A percentile compares a stretch with the other conserved stretches of the same genome.
phyloP scores from a whole-genome alignment of 2,888 invertebrate species.

The Euplagia quadripunctaria region DNA sequence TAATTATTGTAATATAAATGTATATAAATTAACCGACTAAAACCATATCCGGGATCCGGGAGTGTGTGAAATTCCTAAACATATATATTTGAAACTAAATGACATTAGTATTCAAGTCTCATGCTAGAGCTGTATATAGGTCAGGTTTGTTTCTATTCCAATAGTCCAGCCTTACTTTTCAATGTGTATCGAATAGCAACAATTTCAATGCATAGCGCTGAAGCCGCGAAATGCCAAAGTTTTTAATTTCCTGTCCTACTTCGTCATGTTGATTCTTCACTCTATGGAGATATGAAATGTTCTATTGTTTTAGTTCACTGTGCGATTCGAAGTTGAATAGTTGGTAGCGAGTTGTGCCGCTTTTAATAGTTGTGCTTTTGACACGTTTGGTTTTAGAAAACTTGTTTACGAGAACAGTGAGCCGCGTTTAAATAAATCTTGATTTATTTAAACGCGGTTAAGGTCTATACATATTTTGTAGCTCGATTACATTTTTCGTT shows the following conservation, averaged over 20 bases:
- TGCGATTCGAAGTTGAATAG: background rate
- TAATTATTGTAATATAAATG: no score
- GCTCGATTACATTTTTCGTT: no score
- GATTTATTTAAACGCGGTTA: no score
- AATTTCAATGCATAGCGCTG: conserved; percentile 8
- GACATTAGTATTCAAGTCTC: background rate
- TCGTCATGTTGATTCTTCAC: background rate
- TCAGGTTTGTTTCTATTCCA: background rate
- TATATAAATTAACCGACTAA: no score
- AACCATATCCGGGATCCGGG: background rate
- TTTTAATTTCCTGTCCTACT: conserved; percentile 50
- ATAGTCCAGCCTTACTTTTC: background rate
- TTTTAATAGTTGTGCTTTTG: background rate
- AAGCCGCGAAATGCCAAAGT: conserved; percentile 31
- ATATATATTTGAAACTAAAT: background rate
- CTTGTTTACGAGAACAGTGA: background rate
- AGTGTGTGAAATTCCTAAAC: background rate
- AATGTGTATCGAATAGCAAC: conserved; percentile 2
- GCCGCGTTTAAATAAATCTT: background rate
- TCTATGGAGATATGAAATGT: conserved; percentile 10
- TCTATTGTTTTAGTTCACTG: conserved; percentile 9
- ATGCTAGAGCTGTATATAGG: background rate
- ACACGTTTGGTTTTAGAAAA: background rate
- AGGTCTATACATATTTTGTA: no score
- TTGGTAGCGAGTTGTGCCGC: background rate